A percentile compares a stretch with the other conserved stretches of the same genome.
Evolutionary conservation across 2,888 invertebrate genomes (phyloP).

Genomic region (Zaprionus obscuricornis): DNA sequence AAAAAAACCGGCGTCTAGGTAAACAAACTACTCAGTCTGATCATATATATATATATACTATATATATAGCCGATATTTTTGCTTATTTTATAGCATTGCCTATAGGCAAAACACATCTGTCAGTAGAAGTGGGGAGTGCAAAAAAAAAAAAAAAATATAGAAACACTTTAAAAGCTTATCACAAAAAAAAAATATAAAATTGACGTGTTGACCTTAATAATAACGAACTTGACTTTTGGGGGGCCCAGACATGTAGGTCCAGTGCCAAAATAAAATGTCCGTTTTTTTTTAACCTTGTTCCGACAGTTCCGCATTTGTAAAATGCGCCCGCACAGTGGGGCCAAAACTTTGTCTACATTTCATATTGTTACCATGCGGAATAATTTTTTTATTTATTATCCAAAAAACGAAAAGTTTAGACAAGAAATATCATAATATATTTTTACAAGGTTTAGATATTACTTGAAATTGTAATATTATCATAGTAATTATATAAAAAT

Average conservation of each 20-base stretch:
- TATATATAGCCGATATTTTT: conserved; percentile 18
- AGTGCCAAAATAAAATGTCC: conserved; percentile 51
- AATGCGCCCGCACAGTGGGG: conserved; percentile 28
- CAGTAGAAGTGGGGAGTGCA: conserved; percentile 5
- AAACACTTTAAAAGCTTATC: conserved; percentile 40
- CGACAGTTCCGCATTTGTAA: conserved; percentile 56
- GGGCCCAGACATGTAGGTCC: conserved; percentile 31
- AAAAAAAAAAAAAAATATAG: conserved; percentile 4
- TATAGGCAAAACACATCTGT: neutral
- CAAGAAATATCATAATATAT: too few relatives aligned
- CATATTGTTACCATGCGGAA: too few relatives aligned
- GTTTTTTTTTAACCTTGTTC: too few relatives aligned
- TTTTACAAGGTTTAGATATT: too few relatives aligned
- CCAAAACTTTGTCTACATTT: conserved; percentile 6
- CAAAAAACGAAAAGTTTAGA: too few relatives aligned
- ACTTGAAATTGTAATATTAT: too few relatives aligned
- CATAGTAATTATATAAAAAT: too few relatives aligned
- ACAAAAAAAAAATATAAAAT: too few relatives aligned
- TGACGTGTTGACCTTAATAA: conserved; percentile 66
- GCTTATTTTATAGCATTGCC: neutral
- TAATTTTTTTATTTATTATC: too few relatives aligned
- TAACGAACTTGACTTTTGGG: conserved; percentile 22
- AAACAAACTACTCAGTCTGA: conserved; percentile 56
- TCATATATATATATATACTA: too few relatives aligned
- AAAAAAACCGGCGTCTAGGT: conserved; percentile 64